Evolutionary conservation across 1,140 invertebrate genomes (phyloP), one percentile per base, ranked within the genome.

Genomic region (Parapsyche elsis): DNA sequence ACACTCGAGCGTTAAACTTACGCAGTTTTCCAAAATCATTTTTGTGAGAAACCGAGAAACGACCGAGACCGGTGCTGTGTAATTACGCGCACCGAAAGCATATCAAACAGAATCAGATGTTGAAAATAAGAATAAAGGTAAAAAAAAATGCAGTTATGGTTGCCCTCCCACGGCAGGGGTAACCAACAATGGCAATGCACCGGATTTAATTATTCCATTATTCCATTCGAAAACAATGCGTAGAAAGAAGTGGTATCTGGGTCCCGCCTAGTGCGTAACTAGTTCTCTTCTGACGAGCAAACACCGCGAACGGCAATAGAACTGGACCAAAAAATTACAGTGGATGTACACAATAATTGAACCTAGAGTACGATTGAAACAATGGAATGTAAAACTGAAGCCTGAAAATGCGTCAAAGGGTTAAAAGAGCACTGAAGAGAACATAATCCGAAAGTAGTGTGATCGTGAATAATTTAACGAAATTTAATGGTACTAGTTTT

Each of bases 171-270:
- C 57, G 30, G 30, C 30, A 38, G 30, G 30, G 7, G 30, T 38
- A 38, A 38, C 14, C 14, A 19, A 21, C 57, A 21, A 19, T 61
- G 9, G 57, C 14, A 19, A 9, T 61, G 57, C 57, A 61, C 57
- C 57, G 57, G 57, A 61, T 19, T 61, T 61, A 61, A 61, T 61
- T 61, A 61, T 61, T 61, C 57, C 57, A 61, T 61, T 21, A 21
- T 19, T 19, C 16, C 1, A 61, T 61, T 21, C 7, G 7, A 61
- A 21, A 19, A 61, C 57, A 61, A 61, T 61, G 57, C 57, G 14
- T 21, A 9, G 16, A 61, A 19, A 16, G 30, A 38, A 38, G 57
- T 61, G 57, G 57, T 19, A 61, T 19, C 57, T 61, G 16, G 57
- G 2, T 53, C 2, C 30, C 7, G 7, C 30, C 7, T 38, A 53